Evolutionary conservation across 2,113 vertebrate species (phyloP).

Genomic region (Calonectris borealis): DNA sequence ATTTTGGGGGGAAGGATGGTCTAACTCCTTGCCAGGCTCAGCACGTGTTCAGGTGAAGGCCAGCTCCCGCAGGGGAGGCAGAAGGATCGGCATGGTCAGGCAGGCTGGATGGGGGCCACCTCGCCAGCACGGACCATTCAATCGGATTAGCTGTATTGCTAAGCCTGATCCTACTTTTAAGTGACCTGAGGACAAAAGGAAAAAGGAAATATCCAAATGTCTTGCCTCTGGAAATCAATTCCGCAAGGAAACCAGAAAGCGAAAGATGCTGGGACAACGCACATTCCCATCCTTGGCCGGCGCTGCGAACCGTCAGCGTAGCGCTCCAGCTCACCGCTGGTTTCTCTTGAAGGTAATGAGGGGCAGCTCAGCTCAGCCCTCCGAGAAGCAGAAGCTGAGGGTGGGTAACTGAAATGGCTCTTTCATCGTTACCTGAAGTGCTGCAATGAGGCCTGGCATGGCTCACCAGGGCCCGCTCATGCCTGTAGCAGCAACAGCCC

Average conservation of each 20-base stretch:
- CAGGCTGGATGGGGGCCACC: neutral
- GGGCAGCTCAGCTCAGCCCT: neutral
- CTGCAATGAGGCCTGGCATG: neutral
- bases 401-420: neutral
- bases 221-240: fast-evolving
- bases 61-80: neutral
- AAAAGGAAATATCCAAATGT: neutral
- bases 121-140: neutral
- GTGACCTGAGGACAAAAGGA: neutral
- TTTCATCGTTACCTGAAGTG: neutral
- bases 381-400: neutral
- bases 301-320: fast-evolving
- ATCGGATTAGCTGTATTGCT: neutral
- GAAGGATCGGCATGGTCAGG: neutral
- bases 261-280: neutral
- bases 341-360: neutral
- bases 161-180: neutral
- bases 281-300: fast-evolving
- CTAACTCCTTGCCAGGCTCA: neutral
- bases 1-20: neutral
- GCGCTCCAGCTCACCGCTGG: neutral
- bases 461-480: neutral
- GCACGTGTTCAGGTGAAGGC: fast-evolving
- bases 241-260: neutral
- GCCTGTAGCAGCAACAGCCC: neutral